A percentile compares a stretch with the other conserved stretches of the same genome.
Conservation (phyloP, 2,888 invertebrate species). For the Petrophora chlorosata region DNA sequence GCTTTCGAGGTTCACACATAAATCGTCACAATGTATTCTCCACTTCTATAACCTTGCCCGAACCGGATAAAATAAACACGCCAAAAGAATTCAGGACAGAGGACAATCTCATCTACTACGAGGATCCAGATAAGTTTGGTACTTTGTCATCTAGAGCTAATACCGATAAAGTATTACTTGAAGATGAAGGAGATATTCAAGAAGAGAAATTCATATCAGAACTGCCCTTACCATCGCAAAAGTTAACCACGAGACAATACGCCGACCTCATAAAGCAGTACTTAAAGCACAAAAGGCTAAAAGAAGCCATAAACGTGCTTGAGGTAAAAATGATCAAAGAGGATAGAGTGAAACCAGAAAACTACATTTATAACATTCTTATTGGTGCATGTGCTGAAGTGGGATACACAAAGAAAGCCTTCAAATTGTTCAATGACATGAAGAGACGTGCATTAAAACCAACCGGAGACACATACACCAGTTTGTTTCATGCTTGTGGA, state of each 20-base stretch:
- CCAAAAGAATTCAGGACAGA: conserved; percentile 59
- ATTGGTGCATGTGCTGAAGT: conserved; percentile 92
- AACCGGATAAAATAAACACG: conserved; percentile 41
- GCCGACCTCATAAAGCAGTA: conserved; percentile 88
- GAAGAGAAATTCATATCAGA: conserved; percentile 85
- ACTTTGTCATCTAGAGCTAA: conserved; percentile 55
- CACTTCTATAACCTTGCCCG: conserved; percentile 36
- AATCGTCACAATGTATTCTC: conserved; percentile 46
- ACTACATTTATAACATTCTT: conserved; percentile 92
- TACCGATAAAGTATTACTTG: conserved; percentile 49
- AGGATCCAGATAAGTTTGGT: conserved; percentile 85
- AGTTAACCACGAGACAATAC: conserved; percentile 86
- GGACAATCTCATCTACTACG: conserved; percentile 57
- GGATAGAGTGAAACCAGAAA: conserved; percentile 90
- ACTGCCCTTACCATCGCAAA: conserved; percentile 73
- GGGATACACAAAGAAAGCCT: conserved; percentile 94
- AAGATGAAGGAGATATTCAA: conserved; percentile 83
- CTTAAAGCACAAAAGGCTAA: conserved; percentile 85
- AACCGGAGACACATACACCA: conserved; percentile 90
- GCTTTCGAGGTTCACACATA: conserved; percentile 41
- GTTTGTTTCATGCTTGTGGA: conserved; percentile 94
- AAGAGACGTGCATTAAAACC: conserved; percentile 88
- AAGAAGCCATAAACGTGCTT: conserved; percentile 91
- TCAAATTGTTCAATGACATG: conserved; percentile 92
- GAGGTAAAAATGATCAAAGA: conserved; percentile 90